A percentile compares a stretch with the other conserved stretches of the same genome.
Evolutionary conservation across 2,888 invertebrate species (phyloP).

Genomic region (Allolobophora icterica): DNA sequence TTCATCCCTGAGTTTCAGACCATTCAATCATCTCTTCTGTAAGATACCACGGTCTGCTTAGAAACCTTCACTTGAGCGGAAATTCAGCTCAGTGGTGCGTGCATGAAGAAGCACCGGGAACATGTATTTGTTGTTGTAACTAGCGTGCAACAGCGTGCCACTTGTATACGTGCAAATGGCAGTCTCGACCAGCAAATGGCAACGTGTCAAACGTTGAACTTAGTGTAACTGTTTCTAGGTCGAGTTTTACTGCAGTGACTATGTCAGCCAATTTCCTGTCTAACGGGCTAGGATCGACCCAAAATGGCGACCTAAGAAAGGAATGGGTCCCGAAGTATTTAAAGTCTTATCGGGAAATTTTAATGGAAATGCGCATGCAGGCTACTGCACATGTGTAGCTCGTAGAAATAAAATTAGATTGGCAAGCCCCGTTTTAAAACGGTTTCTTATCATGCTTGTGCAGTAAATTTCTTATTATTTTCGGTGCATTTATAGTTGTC

Average conservation of each 20-base stretch:
- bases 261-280: not conserved
- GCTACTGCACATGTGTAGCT: too few relatives aligned
- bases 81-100: not conserved
- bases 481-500: not conserved
- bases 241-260: not conserved
- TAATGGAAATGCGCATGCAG: too few relatives aligned
- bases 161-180: too few relatives aligned
- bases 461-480: not conserved
- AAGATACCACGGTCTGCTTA: too few relatives aligned
- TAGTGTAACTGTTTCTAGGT: too few relatives aligned
- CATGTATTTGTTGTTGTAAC: too few relatives aligned
- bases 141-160: too few relatives aligned
- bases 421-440: not conserved
- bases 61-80: not conserved
- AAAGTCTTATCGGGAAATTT: not conserved
- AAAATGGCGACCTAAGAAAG: not conserved
- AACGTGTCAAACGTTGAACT: not conserved
- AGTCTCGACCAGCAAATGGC: not conserved
- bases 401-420: not conserved
- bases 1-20: not conserved
- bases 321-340: not conserved
- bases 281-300: not conserved
- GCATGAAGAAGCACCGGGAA: not conserved
- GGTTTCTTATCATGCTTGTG: not conserved
- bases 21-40: not conserved